Percentiles rank a stretch among this genome's conserved stretches.
Evolutionary conservation across 2,888 invertebrate species (phyloP).

Genomic region (Callinectes sapidus): DNA sequence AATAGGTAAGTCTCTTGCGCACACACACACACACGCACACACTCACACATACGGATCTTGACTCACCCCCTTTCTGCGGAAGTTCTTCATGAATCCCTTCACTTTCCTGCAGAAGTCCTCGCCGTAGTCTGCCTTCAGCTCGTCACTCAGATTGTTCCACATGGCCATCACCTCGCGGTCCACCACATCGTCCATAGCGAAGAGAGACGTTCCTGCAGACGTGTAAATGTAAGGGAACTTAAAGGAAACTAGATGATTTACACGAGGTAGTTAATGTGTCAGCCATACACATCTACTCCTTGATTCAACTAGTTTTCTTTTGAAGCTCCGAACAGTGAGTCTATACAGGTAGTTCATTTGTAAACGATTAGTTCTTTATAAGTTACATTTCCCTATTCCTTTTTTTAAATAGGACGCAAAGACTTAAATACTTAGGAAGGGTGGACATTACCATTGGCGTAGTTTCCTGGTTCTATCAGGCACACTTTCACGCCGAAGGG

Average conservation of each 20-base stretch:
- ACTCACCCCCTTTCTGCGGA: constrained; percentile 49
- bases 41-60: background rate
- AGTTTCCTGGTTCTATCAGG: constrained; percentile 50
- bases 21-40: too few species aligned
- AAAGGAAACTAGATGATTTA: too few species aligned
- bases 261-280: too few species aligned
- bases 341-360: too few species aligned
- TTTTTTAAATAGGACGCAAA: too few species aligned
- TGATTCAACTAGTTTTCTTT: too few species aligned
- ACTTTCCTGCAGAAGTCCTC: constrained; percentile 42
- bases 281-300: too few species aligned
- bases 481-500: constrained; percentile 46
- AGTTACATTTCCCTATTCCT: too few species aligned
- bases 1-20: background rate
- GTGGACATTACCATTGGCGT: constrained; percentile 18
- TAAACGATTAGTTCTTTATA: too few species aligned
- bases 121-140: constrained; percentile 43
- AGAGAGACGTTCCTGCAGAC: constrained; percentile 44
- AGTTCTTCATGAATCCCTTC: constrained; percentile 57
- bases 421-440: background rate
- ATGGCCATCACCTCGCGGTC: constrained; percentile 36
- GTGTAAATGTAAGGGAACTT: too few species aligned
- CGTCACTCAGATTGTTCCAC: constrained; percentile 43
- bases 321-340: too few species aligned
- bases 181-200: constrained; percentile 46